Conservation (phyloP, 2,888 invertebrate genomes). For the Flexamia atlantica region DNA sequence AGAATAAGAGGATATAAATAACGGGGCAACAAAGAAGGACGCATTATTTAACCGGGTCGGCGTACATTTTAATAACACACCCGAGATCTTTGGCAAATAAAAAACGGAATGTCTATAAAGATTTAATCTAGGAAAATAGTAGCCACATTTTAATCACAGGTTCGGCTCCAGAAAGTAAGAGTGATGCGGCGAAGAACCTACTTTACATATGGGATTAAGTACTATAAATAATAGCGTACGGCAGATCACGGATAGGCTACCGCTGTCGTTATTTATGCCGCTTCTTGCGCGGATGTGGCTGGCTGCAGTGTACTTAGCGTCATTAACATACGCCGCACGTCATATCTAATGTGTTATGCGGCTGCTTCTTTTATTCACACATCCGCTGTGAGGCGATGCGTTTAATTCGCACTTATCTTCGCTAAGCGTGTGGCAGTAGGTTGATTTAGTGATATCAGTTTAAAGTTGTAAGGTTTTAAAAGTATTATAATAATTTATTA, state of each 20-base stretch:
- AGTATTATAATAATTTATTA: too few relatives aligned
- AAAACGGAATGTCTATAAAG: conserved; percentile 47
- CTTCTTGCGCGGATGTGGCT: conserved; percentile 20
- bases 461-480: too few relatives aligned
- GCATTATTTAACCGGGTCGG: neutral
- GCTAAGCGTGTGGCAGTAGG: neutral
- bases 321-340: conserved; percentile 41
- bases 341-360: conserved; percentile 10
- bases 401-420: neutral
- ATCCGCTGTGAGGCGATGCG: conserved; percentile 3
- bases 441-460: too few relatives aligned
- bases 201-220: conserved; percentile 58
- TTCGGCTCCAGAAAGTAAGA: conserved; percentile 52
- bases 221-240: conserved; percentile 49
- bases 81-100: conserved; percentile 39
- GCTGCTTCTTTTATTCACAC: conserved; percentile 34
- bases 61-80: conserved; percentile 48
- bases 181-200: conserved; percentile 46
- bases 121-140: conserved; percentile 63
- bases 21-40: conserved; percentile 26
- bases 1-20: conserved; percentile 45
- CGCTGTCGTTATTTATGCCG: conserved; percentile 11
- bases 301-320: conserved; percentile 36
- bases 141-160: conserved; percentile 62
- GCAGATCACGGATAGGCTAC: conserved; percentile 49